Base-by-base conservation (phyloP, 2,797 vertebrate genomes). In the Bradypodion pumilum region DNA sequence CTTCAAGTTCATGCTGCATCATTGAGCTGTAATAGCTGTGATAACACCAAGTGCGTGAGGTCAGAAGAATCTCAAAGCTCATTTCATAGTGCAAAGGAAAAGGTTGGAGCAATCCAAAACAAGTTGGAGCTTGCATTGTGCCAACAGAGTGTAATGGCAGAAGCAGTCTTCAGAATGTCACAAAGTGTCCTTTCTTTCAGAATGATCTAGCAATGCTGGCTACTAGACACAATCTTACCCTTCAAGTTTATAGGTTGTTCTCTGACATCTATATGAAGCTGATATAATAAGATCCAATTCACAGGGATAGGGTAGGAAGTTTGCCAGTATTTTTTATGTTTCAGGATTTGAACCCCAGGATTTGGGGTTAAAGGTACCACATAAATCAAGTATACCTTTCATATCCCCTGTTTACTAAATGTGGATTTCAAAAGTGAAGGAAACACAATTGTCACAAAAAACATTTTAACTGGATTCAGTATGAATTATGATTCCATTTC, bases 361-460 rank as follows among this genome's bases (percentile, higher is more conserved):
- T 65, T 72, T 72, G 25, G 29, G 46, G 15, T 74, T 60, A 78
- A 83, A 78, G 32, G 52, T 16, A 77, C 29, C 32, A 70, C 40
- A 35, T 69, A 75, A 59, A 74, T 29, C 62, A 78, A 73, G 32
- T 74, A 74, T 35, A 79, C 32, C 40, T 83, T 74, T 66, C 40
- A 74, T 62, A 40, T 46, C 62, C 1, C 10, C n/a, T 74, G 42
- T 40, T 35, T 60, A 76, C 74, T 70, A 70, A 40, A 78, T 49
- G n/a, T 63, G 42, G 79, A 25, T 25, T 59, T 83, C 75, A 74
- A 60, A 46, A 74, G 40, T 44, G 13, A 23, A 69, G 32, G 70
- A 32, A 59, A n/a, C 44, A 78, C 40, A 82, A 82, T 86, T 46
- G 9, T 6, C 1, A 75, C 49, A 82, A 82, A 82, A 81, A 82